Evolutionary conservation across 2,888 invertebrate genomes (phyloP).

Genomic region (Microctonus brassicae): DNA sequence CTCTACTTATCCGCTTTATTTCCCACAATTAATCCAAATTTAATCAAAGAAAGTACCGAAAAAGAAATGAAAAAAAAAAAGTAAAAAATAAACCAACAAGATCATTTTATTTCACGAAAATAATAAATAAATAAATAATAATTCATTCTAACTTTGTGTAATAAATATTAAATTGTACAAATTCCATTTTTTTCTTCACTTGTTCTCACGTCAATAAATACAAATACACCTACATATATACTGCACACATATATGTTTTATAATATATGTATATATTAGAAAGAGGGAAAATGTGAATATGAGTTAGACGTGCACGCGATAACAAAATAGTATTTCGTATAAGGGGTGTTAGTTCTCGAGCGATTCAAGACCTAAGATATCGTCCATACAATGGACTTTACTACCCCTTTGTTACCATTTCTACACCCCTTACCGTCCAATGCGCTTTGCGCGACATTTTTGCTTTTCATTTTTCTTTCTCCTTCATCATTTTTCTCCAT

Average conservation of each 20-base stretch:
- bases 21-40: not conserved
- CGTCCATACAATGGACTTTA: constrained; percentile 16
- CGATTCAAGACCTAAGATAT: constrained; percentile 21
- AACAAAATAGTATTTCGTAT: constrained; percentile 23
- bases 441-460: not conserved
- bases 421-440: not conserved
- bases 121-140: too few species aligned
- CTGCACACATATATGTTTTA: too few species aligned
- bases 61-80: not conserved
- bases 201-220: not conserved
- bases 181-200: constrained; percentile 13
- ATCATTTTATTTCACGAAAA: not conserved
- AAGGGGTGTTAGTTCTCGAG: constrained; percentile 9
- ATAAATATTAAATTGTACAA: not conserved
- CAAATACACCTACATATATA: too few species aligned
- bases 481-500: not conserved
- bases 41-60: not conserved
- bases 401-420: not conserved
- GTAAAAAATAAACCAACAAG: too few species aligned
- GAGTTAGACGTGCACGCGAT: constrained; percentile 21
- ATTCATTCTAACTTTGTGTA: not conserved
- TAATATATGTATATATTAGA: too few species aligned
- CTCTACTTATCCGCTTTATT: not conserved
- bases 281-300: constrained; percentile 23
- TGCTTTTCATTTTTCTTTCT: not conserved